Evolutionary conservation across 2,888 invertebrate genomes (phyloP), one percentile per base, ranked within the genome.

Genomic region (Hesperia comma): DNA sequence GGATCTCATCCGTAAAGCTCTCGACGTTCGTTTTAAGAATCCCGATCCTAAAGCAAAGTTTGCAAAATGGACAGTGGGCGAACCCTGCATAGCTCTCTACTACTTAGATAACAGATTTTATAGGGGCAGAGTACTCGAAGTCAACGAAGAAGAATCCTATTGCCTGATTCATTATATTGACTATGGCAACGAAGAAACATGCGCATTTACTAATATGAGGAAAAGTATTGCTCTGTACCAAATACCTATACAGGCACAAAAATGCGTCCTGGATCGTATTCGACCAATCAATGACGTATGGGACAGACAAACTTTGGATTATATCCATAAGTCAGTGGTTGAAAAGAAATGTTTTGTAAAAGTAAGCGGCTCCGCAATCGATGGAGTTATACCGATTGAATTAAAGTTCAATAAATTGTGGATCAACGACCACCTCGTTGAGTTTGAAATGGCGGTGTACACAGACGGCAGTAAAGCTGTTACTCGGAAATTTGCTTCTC

Each of bases 161-260:
- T 87, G 95, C 70, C 70, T 90, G 63, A 94, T 97, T 0, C 89
- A 94, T 61, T 97, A 96, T 85, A 93, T 98, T 0, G 98, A 98
- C 86, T 98, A 96, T 78, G 98, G 98, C 0, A 97, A 97, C 79
- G 90, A 94, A 49, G 97, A 98, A 82, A 81, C 84, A 0, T 94
- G 96, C 67, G 74, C 87, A 0, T 87, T 93, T 14, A 81, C 86
- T 0, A 92, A 95, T 62, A 76, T 97, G 61, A 90, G 95, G 19
- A 95, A 94, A 71, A 93, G 93, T 72, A 92, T 95, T 1, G 93
- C 95, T 6, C 93, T 95, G 55, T 88, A 94, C 0, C 89, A 96
- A 60, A 90, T 96, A 66, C 96, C 96, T 0, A 92, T 94, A 14
- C 94, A 96, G 80, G 94, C 95, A 0, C 93, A 93, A 55, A 94